phyloP scores from a whole-genome alignment of 1,140 invertebrate species.

The Luehdorfia chinensis region DNA sequence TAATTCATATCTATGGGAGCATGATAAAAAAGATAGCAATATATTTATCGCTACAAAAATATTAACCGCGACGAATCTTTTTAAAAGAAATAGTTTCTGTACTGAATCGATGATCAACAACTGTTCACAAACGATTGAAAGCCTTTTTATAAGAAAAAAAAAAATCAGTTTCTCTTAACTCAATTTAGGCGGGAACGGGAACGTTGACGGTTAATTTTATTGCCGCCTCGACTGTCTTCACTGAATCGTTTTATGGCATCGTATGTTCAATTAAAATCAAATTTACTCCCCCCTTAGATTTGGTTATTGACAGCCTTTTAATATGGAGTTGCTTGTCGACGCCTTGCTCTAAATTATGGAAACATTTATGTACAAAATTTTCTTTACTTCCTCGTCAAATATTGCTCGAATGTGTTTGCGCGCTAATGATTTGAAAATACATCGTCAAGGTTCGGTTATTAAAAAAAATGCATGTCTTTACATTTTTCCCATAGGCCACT shows the following conservation, averaged over 20 bases:
- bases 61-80: no score
- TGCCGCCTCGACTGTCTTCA: slow-evolving; percentile 47
- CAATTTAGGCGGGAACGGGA: slow-evolving; percentile 31
- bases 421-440: slow-evolving; percentile 14
- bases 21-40: no score
- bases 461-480: no score
- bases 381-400: slow-evolving; percentile 13
- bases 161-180: slow-evolving; percentile 30
- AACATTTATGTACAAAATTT: slow-evolving; percentile 13
- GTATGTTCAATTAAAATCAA: slow-evolving; percentile 42
- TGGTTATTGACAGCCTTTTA: slow-evolving; percentile 30
- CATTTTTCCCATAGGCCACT: no score
- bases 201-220: slow-evolving; percentile 55
- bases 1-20: no score
- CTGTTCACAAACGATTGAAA: not conserved
- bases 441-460: not conserved
- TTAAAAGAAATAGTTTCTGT: not conserved
- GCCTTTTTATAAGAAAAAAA: slow-evolving; percentile 2
- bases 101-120: not conserved
- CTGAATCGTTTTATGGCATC: slow-evolving; percentile 52
- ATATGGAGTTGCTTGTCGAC: slow-evolving; percentile 9
- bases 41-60: no score
- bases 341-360: slow-evolving; percentile 6
- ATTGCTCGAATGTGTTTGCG: slow-evolving; percentile 5
- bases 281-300: slow-evolving; percentile 28